A percentile compares a stretch with the other conserved stretches of the same genome.
phyloP scores from a whole-genome alignment of 2,113 vertebrate genomes.

The Sylvietta virens region DNA sequence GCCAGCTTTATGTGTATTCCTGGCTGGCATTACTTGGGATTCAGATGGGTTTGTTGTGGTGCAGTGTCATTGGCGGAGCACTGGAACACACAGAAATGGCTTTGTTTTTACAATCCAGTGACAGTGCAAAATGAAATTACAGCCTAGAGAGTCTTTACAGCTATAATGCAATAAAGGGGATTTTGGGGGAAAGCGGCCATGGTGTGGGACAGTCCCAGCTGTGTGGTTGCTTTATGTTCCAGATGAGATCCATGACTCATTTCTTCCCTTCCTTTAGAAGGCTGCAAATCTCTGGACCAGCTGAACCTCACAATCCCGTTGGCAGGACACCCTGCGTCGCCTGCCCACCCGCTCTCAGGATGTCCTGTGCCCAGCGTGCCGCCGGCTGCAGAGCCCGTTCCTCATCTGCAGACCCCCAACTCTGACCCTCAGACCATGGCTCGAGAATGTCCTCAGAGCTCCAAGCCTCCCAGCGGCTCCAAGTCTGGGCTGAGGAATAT shows the following conservation, averaged over 20 bases:
- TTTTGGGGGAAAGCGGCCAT: fast-evolving
- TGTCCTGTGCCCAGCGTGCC: constrained; percentile 94
- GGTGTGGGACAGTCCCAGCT: neutral
- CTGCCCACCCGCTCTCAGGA: constrained; percentile 88
- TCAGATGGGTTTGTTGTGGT: neutral
- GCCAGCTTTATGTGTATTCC: neutral
- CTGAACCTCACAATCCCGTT: constrained; percentile 86
- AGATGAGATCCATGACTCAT: neutral
- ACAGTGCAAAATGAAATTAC: neutral
- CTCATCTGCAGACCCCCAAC: constrained; percentile 87
- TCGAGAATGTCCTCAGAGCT: constrained; percentile 90
- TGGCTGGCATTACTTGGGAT: neutral
- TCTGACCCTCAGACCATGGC: constrained; percentile 87
- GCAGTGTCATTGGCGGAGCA: neutral
- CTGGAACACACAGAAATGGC: neutral
- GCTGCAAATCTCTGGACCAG: constrained; percentile 85
- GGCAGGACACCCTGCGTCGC: constrained; percentile 81
- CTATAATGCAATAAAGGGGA: neutral
- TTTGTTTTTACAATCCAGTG: neutral
- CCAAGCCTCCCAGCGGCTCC: constrained; percentile 90
- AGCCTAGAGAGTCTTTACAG: neutral
- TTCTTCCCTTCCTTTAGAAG: constrained; percentile 57
- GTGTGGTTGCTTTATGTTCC: neutral
- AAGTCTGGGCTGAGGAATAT: constrained; percentile 83
- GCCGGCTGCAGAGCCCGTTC: constrained; percentile 88